Conservation (phyloP, 2,113 vertebrate genomes). For the Amphilophus citrinellus region DNA sequence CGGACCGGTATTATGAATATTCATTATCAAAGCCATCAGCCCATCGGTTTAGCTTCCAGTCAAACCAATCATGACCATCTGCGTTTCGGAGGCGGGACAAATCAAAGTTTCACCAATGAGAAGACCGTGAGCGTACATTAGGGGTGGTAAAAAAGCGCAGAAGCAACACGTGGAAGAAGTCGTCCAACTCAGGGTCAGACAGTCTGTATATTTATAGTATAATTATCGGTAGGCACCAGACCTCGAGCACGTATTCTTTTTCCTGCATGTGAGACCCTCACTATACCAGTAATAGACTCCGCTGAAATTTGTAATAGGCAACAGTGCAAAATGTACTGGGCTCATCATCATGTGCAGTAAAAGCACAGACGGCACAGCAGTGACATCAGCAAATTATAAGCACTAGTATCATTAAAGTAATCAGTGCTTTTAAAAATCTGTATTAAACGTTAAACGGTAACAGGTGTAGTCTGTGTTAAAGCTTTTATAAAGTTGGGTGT, state of each 20-base stretch:
- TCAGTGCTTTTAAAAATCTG: background rate
- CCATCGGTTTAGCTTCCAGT: slow-evolving; percentile 43
- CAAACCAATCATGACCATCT: slow-evolving; percentile 62
- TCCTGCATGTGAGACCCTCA: background rate
- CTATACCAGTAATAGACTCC: background rate
- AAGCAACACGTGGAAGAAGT: slow-evolving; percentile 23
- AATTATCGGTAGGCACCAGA: background rate
- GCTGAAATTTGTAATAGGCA: background rate
- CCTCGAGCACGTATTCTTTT: background rate
- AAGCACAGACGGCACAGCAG: background rate
- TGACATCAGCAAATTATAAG: slow-evolving; percentile 8
- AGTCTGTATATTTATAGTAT: background rate
- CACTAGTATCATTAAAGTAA: background rate
- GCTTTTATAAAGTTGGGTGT: background rate
- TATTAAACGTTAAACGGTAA: background rate
- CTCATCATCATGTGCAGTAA: background rate
- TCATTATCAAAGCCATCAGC: slow-evolving; percentile 70
- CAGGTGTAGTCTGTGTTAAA: slow-evolving; percentile 2
- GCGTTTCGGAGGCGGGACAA: slow-evolving; percentile 41
- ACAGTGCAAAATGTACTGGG: background rate
- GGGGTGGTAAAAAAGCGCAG: background rate
- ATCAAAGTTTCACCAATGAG: slow-evolving; percentile 31
- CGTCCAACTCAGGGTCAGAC: background rate
- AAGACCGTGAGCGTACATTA: too few species aligned
- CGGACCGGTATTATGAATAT: slow-evolving; percentile 68